A percentile compares a stretch with the other conserved stretches of the same genome.
Evolutionary conservation across 2,888 invertebrate genomes (phyloP).

Genomic region (Vesta saturnalis): DNA sequence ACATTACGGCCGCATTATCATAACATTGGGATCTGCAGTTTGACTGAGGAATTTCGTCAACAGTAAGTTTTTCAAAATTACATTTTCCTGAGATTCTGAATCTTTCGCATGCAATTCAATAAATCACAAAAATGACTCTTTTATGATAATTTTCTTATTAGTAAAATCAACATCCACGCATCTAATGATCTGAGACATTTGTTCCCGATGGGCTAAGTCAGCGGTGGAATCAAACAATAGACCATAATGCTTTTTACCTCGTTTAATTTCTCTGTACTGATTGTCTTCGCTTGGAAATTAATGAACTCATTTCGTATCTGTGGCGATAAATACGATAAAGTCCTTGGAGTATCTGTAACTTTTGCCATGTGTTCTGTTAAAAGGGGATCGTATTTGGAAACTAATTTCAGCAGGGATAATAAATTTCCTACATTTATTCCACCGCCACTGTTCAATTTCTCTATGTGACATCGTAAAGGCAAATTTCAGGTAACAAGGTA

Average conservation of each 20-base stretch:
- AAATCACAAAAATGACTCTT: constrained; percentile 44
- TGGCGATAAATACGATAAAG: constrained; percentile 41
- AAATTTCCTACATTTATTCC: not conserved
- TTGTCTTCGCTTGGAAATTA: constrained; percentile 33
- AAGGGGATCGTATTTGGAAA: constrained; percentile 15
- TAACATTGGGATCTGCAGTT: not conserved
- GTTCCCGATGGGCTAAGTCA: constrained; percentile 41
- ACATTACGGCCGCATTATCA: not conserved
- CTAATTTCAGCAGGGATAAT: not conserved
- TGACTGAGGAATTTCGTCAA: too few species aligned
- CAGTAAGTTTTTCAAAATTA: not conserved
- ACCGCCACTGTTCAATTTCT: not conserved
- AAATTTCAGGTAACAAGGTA: not conserved
- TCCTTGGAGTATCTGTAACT: constrained; percentile 32
- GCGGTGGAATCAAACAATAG: constrained; percentile 43
- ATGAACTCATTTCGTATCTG: constrained; percentile 46
- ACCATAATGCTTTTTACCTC: constrained; percentile 30
- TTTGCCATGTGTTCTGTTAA: constrained; percentile 38
- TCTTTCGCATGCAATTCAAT: constrained; percentile 43
- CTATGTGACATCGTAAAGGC: not conserved
- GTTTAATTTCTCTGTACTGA: constrained; percentile 36
- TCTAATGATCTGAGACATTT: constrained; percentile 41
- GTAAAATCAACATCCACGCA: constrained; percentile 33
- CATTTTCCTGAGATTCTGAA: not conserved
- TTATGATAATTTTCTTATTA: constrained; percentile 37